Conservation (phyloP, 2,113 vertebrate species). For the Actenoides hombroni region DNA sequence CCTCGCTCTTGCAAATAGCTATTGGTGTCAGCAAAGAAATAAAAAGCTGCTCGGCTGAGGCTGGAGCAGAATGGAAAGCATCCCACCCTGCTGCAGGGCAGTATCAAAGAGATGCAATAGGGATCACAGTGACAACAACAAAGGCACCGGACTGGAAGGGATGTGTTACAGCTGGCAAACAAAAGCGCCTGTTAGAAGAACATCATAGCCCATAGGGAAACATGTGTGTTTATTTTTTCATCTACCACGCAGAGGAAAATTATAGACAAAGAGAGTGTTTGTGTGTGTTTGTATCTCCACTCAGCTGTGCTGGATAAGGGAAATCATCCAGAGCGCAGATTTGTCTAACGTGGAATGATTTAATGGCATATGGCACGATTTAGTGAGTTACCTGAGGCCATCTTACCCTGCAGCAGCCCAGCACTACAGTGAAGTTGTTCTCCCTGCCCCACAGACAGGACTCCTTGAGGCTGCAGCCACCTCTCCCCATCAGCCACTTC, state of each 20-base stretch:
- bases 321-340: neutral
- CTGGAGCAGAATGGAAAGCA: neutral
- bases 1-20: neutral
- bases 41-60: neutral
- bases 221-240: neutral
- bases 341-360: neutral
- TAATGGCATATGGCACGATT: neutral
- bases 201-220: neutral
- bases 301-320: neutral
- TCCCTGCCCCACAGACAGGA: no score
- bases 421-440: rapidly evolving
- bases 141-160: neutral
- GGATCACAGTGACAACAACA: neutral
- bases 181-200: neutral
- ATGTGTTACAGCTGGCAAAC: constrained; percentile 12
- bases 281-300: neutral
- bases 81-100: constrained; percentile 1
- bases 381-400: neutral
- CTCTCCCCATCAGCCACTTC: neutral
- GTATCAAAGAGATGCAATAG: neutral
- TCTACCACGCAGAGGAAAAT: neutral
- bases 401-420: neutral
- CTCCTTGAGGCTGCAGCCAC: neutral
- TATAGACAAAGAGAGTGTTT: neutral
- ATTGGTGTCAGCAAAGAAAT: neutral